Evolutionary conservation across 2,888 invertebrate genomes (phyloP).

Genomic region (Brachyptera putata): DNA sequence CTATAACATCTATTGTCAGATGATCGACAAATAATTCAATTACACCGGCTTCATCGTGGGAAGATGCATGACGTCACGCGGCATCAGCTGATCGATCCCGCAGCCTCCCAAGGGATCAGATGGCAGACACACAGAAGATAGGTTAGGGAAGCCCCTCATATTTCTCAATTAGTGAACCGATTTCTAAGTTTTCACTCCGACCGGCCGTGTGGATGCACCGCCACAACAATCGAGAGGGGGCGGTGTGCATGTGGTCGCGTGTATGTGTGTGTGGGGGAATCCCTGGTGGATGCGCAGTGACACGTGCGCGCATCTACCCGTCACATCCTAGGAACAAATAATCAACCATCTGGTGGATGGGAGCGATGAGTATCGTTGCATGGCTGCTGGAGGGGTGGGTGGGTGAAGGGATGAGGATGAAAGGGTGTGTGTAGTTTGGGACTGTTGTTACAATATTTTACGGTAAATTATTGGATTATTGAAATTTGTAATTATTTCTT

Average conservation of each 20-base stretch:
- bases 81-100: slow-evolving; percentile 5
- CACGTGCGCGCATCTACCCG: slow-evolving; percentile 2
- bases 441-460: no score
- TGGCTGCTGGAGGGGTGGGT: not conserved
- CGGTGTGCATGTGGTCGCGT: no score
- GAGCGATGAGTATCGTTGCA: not conserved
- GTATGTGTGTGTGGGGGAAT: slow-evolving; percentile 22
- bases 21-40: not conserved
- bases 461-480: no score
- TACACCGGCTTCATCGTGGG: slow-evolving; percentile 13
- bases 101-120: slow-evolving; percentile 4
- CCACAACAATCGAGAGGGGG: not conserved
- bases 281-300: slow-evolving; percentile 13
- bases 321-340: slow-evolving; percentile 15
- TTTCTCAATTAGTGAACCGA: slow-evolving; percentile 26
- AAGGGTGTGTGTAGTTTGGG: no score
- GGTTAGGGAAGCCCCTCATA: no score
- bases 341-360: slow-evolving; percentile 15
- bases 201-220: no score
- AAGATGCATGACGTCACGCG: slow-evolving; percentile 13
- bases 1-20: not conserved
- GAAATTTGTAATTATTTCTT: no score
- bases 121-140: slow-evolving; percentile 20
- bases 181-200: slow-evolving; percentile 27
- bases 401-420: not conserved